These are phyloP conservation scores for Clarias magur DNA, from an alignment of 2,113 vertebrate genomes.

Conservation along the genomic window DNA sequence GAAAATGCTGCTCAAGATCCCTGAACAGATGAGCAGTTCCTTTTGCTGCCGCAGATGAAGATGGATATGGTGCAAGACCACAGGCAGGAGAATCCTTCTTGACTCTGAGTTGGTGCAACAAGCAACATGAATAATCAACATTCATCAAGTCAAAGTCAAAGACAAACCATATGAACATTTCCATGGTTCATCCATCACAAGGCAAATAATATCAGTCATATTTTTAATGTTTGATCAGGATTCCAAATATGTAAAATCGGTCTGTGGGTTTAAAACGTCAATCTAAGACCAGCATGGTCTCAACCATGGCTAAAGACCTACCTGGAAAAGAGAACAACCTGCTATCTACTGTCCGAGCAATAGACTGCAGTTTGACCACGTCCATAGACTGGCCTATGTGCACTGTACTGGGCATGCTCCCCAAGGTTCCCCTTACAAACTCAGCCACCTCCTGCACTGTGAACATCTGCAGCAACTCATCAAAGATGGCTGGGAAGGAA, in stretches of 20 bases:
- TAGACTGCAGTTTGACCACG: constrained; percentile 93
- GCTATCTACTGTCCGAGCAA: constrained; percentile 94
- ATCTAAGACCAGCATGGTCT: neutral
- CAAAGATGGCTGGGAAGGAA: constrained; percentile 95
- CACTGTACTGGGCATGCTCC: constrained; percentile 94
- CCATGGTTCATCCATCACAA: neutral
- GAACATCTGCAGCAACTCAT: constrained; percentile 97
- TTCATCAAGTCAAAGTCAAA: neutral
- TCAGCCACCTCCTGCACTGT: constrained; percentile 94
- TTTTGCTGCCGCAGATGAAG: constrained; percentile 96
- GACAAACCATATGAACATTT: neutral
- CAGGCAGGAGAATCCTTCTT: constrained; percentile 90
- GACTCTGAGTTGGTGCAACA: constrained; percentile 77
- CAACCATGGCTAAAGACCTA: constrained; percentile 53
- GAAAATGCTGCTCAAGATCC: constrained; percentile 96
- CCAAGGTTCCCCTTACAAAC: constrained; percentile 91
- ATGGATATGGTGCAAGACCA: constrained; percentile 97
- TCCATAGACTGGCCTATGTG: constrained; percentile 96
- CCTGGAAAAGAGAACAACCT: constrained; percentile 94
- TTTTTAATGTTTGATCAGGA: neutral
- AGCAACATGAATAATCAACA: neutral
- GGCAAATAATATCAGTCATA: neutral
- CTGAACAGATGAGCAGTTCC: constrained; percentile 95
- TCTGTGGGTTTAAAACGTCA: neutral
- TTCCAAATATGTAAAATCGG: neutral